These are phyloP conservation scores for Charina bottae DNA, from an alignment of 2,113 vertebrate species.

Conservation along the genomic window DNA sequence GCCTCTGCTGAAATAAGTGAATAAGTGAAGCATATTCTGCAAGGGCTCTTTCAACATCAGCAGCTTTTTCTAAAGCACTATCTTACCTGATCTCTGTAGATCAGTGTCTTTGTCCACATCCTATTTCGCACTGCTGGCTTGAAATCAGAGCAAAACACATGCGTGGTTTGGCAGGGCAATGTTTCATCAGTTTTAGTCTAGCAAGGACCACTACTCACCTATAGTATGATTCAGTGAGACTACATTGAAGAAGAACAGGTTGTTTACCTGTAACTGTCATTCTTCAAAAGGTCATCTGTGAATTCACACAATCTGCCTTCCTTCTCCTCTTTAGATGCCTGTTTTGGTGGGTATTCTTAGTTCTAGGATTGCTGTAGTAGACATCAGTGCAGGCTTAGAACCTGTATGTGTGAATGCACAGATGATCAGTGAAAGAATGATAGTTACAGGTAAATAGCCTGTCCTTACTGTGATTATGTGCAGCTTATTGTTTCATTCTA, in stretches of 20 bases:
- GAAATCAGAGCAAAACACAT: not conserved
- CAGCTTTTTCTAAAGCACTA: not conserved
- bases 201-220: not conserved
- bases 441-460: not conserved
- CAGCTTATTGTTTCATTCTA: constrained; percentile 53
- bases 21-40: not conserved
- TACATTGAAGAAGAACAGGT: not conserved
- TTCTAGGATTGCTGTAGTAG: not conserved
- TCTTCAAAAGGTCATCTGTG: not conserved
- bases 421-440: not conserved
- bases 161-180: not conserved
- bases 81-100: not conserved
- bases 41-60: not conserved
- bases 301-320: not conserved
- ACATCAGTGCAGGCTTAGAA: not conserved
- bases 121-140: not conserved
- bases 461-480: constrained; percentile 54
- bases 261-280: not conserved
- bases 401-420: not conserved
- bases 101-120: not conserved
- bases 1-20: not conserved
- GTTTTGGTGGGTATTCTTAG: not conserved
- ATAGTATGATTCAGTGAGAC: not conserved
- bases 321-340: not conserved
- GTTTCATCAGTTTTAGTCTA: not conserved